phyloP scores from a whole-genome alignment of 1,140 invertebrate species.

The Calosoma granatense region DNA sequence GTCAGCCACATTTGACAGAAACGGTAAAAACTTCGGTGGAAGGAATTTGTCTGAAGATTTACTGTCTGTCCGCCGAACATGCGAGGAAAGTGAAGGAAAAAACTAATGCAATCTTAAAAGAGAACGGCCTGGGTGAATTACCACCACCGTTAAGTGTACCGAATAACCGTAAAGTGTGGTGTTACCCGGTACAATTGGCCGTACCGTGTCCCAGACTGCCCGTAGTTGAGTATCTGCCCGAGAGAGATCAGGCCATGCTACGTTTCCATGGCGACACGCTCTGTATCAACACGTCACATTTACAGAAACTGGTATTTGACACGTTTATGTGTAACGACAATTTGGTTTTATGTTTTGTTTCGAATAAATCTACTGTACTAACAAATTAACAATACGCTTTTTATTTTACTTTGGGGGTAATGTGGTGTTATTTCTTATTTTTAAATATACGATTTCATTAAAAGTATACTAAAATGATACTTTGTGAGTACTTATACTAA shows the following conservation, averaged over 20 bases:
- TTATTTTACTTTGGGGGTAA: slow-evolving; percentile 7
- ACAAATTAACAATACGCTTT: slow-evolving; percentile 12
- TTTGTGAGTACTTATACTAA: too few relatives aligned
- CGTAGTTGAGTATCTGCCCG: slow-evolving; percentile 74
- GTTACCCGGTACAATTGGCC: slow-evolving; percentile 87
- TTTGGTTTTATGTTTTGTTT: slow-evolving; percentile 8
- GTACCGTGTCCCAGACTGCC: slow-evolving; percentile 76
- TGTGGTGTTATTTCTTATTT: too few relatives aligned
- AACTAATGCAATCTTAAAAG: slow-evolving; percentile 74
- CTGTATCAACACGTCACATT: slow-evolving; percentile 74
- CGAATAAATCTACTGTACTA: slow-evolving; percentile 10
- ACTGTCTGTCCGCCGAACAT: slow-evolving; percentile 84
- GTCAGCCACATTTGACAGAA: slow-evolving; percentile 88
- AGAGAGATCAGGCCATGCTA: slow-evolving; percentile 74
- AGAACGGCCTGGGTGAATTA: slow-evolving; percentile 72
- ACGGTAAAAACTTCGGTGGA: slow-evolving; percentile 91
- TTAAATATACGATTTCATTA: too few relatives aligned
- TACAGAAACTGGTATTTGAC: slow-evolving; percentile 72
- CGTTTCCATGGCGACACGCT: slow-evolving; percentile 81
- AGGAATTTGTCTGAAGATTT: slow-evolving; percentile 91
- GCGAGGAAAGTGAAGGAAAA: slow-evolving; percentile 83
- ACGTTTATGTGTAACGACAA: slow-evolving; percentile 11
- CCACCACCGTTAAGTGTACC: slow-evolving; percentile 50
- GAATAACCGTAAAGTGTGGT: slow-evolving; percentile 78
- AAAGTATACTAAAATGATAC: too few relatives aligned